Evolutionary conservation across 2,888 invertebrate species (phyloP).

Genomic region (Athalia cordata): DNA sequence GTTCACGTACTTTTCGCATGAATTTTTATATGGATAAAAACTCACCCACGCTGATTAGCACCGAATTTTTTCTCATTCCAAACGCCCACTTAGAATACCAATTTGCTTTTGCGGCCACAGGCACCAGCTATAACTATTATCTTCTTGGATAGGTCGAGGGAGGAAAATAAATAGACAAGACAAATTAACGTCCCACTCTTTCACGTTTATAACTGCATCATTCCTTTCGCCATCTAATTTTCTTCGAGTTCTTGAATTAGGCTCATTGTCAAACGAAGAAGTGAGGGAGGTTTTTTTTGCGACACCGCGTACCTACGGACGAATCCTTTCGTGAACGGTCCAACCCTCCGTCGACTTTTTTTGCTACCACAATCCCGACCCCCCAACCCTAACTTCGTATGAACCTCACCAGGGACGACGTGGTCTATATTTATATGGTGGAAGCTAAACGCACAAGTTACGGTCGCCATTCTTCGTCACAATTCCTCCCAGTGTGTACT

Average conservation of each 20-base stretch:
- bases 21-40: background rate
- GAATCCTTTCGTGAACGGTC: constrained; percentile 32
- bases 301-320: constrained; percentile 23
- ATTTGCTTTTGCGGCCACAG: too few relatives aligned
- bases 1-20: background rate
- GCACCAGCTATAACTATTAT: too few relatives aligned
- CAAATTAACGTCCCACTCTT: too few relatives aligned
- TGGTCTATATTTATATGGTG: constrained; percentile 5
- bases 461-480: constrained; percentile 23
- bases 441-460: constrained; percentile 37
- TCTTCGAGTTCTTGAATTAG: too few relatives aligned
- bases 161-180: too few relatives aligned
- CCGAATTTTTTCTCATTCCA: too few relatives aligned
- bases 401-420: constrained; percentile 11
- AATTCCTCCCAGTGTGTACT: constrained; percentile 1
- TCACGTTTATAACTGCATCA: too few relatives aligned
- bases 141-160: too few relatives aligned
- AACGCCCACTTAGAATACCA: too few relatives aligned
- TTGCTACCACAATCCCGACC: constrained; percentile 19
- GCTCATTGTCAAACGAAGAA: background rate
- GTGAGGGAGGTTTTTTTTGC: background rate
- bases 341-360: constrained; percentile 28
- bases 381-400: constrained; percentile 16
- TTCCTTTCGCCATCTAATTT: too few relatives aligned
- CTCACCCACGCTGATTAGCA: too few relatives aligned